Conservation (phyloP, 1,140 invertebrate species). For the Monomorium pharaonis region DNA sequence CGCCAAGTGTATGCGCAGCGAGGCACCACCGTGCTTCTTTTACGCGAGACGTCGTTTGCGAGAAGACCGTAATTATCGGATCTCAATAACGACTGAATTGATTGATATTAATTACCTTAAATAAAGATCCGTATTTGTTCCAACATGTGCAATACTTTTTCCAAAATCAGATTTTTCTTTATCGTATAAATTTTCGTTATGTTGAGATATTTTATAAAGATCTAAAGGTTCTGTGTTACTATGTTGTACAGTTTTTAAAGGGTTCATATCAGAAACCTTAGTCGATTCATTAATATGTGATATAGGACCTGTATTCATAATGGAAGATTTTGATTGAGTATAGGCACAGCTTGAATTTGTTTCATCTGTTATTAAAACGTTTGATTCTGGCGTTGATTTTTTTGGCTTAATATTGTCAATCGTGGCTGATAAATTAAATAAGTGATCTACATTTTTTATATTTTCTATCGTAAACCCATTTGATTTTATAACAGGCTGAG, state of each 20-base stretch:
- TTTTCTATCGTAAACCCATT: conserved; percentile 19
- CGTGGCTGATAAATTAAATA: background rate
- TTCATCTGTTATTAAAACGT: background rate
- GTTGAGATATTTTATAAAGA: conserved; percentile 23
- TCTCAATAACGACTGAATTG: too few species aligned
- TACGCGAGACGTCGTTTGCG: too few species aligned
- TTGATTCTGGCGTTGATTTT: conserved; percentile 14
- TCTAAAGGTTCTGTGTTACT: conserved; percentile 35
- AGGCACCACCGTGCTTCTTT: too few species aligned
- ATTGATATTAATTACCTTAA: conserved; percentile 69
- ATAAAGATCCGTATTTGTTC: conserved; percentile 69
- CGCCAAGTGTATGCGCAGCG: too few species aligned
- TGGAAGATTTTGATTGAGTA: conserved; percentile 8
- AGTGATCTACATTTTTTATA: conserved; percentile 5
- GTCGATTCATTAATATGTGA: conserved; percentile 11
- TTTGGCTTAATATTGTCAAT: background rate
- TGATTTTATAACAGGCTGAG: background rate
- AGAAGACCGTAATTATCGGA: too few species aligned
- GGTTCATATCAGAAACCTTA: background rate
- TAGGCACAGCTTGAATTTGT: background rate
- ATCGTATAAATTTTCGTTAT: conserved; percentile 32
- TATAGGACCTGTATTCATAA: background rate
- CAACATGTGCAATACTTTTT: conserved; percentile 45
- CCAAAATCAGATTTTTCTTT: conserved; percentile 35
- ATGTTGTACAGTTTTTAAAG: background rate